These are phyloP conservation scores for Oryzias sinensis DNA, from an alignment of 2,797 vertebrate genomes.

Conservation along the genomic window DNA sequence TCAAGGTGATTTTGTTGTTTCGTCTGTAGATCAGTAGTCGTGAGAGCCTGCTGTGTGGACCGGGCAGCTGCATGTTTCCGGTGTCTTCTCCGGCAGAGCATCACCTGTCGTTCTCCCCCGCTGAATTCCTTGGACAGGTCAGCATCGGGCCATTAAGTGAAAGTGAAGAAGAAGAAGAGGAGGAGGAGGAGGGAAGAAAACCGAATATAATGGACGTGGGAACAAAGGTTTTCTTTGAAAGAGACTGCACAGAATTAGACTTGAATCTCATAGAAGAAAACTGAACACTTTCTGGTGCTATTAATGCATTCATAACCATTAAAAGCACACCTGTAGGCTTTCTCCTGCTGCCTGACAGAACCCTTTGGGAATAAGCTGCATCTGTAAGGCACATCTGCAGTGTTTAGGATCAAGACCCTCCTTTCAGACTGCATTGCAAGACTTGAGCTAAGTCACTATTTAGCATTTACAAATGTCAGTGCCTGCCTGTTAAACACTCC, in stretches of 20 bases:
- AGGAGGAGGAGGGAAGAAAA: conserved; percentile 76
- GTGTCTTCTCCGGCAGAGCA: conserved; percentile 65
- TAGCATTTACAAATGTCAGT: conserved; percentile 40
- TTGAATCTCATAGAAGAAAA: conserved; percentile 94
- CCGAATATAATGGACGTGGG: conserved; percentile 55
- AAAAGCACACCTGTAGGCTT: conserved; percentile 63
- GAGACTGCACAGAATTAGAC: conserved; percentile 92
- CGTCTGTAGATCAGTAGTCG: conserved; percentile 67
- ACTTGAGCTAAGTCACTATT: conserved; percentile 31
- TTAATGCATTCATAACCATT: conserved; percentile 48
- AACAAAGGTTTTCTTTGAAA: conserved; percentile 83
- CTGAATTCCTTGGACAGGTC: conserved; percentile 74
- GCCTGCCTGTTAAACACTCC: conserved; percentile 45
- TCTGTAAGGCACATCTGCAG: conserved; percentile 31
- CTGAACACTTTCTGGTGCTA: conserved; percentile 67
- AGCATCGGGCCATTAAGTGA: conserved; percentile 86
- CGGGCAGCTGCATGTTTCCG: conserved; percentile 54
- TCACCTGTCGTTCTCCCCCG: conserved; percentile 70
- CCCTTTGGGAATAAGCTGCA: conserved; percentile 61
- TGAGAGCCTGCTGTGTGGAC: conserved; percentile 55
- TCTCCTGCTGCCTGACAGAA: conserved; percentile 42
- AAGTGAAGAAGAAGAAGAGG: conserved; percentile 82
- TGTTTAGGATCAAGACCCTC: conserved; percentile 44
- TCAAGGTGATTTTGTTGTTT: conserved; percentile 7
- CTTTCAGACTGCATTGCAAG: conserved; percentile 48